Evolutionary conservation across 2,888 invertebrate species (phyloP).

Genomic region (Heliconius cydno): DNA sequence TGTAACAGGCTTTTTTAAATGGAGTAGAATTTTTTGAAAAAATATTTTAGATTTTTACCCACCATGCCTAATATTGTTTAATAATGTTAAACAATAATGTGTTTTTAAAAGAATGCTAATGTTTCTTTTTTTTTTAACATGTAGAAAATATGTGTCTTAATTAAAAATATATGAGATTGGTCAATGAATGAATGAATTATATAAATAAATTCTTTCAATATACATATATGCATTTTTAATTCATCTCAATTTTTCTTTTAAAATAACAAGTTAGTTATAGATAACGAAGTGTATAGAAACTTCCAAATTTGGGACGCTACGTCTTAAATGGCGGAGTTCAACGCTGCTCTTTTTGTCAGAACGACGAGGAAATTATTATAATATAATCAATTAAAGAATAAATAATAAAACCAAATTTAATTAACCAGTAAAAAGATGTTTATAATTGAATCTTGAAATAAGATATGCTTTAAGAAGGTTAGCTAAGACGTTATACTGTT

Average conservation of each 20-base stretch:
- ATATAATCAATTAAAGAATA: background rate
- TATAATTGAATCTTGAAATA: background rate
- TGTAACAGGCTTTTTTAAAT: slow-evolving; percentile 2
- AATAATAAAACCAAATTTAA: background rate
- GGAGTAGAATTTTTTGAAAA: background rate
- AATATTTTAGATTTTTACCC: background rate
- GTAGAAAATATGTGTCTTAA: too few relatives aligned
- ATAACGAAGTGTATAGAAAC: background rate
- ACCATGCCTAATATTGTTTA: background rate
- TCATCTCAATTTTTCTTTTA: background rate
- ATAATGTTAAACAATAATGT: too few relatives aligned
- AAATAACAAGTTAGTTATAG: background rate
- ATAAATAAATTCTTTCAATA: too few relatives aligned
- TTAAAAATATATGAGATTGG: too few relatives aligned
- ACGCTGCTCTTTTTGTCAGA: background rate
- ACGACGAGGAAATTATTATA: background rate
- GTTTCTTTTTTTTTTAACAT: too few relatives aligned
- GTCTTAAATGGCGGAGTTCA: background rate
- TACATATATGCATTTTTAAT: too few relatives aligned
- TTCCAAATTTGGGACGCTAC: background rate
- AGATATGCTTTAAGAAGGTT: background rate
- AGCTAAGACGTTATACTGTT: background rate
- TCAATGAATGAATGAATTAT: too few relatives aligned
- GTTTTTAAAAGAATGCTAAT: too few relatives aligned
- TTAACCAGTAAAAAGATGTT: background rate